phyloP scores from a whole-genome alignment of 2,888 invertebrate species.

The Syritta pipiens region DNA sequence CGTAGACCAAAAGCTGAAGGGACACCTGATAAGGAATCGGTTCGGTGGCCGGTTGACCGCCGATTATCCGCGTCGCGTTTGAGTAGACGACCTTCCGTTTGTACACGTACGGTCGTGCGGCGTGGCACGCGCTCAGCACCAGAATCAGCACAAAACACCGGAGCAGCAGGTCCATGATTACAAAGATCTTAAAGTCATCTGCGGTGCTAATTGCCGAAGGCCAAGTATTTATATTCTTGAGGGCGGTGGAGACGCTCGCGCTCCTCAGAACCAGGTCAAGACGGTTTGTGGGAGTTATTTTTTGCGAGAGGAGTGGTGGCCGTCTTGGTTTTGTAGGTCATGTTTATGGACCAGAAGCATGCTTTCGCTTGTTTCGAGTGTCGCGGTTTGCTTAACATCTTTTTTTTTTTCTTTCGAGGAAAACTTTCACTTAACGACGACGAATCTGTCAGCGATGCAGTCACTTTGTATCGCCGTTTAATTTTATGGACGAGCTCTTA shows the following conservation, averaged over 20 bases:
- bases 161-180: constrained; percentile 29
- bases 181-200: constrained; percentile 22
- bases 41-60: constrained; percentile 72
- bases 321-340: constrained; percentile 31
- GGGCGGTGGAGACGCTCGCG: background rate
- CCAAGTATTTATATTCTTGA: constrained; percentile 46
- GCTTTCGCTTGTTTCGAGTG: constrained; percentile 21
- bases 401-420: too few relatives aligned
- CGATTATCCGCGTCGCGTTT: constrained; percentile 73
- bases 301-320: too few relatives aligned
- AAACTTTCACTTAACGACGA: constrained; percentile 48
- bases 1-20: constrained; percentile 71
- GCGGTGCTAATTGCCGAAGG: constrained; percentile 6
- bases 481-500: constrained; percentile 15
- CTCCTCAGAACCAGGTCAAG: constrained; percentile 41
- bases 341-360: constrained; percentile 12
- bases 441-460: background rate
- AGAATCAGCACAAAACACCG: constrained; percentile 20
- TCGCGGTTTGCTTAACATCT: background rate
- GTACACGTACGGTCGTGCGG: background rate
- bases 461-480: background rate
- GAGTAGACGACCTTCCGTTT: background rate
- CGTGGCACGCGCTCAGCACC: constrained; percentile 14
- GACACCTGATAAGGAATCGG: constrained; percentile 78
- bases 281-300: too few relatives aligned